Evolutionary conservation across 2,888 invertebrate species (phyloP).

Genomic region (Odontocerum albicorne): DNA sequence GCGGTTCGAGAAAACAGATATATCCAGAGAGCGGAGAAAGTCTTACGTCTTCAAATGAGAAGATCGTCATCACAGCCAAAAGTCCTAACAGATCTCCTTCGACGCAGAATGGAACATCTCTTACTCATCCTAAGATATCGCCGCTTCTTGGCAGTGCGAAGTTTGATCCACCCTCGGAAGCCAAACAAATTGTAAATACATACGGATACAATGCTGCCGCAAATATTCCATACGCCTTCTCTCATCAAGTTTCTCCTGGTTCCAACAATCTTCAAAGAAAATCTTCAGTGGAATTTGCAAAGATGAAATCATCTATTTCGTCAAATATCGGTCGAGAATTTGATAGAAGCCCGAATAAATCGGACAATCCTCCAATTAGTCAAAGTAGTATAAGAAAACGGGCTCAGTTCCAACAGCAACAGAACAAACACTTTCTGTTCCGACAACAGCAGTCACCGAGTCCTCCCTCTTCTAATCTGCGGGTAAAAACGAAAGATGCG

Average conservation of each 20-base stretch:
- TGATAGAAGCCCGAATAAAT: background rate
- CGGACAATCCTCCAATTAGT: slow-evolving; percentile 34
- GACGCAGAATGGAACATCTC: slow-evolving; percentile 37
- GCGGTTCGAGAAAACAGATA: slow-evolving; percentile 48
- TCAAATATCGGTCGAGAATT: slow-evolving; percentile 14
- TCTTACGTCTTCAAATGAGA: slow-evolving; percentile 45
- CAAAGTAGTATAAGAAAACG: slow-evolving; percentile 44
- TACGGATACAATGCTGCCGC: slow-evolving; percentile 54
- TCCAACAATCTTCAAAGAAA: slow-evolving; percentile 3
- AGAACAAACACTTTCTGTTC: slow-evolving; percentile 31
- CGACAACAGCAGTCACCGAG: slow-evolving; percentile 34
- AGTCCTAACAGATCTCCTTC: slow-evolving; percentile 51
- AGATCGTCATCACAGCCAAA: slow-evolving; percentile 43
- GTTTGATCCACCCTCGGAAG: slow-evolving; percentile 49
- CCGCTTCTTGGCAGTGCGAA: slow-evolving; percentile 45
- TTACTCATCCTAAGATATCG: slow-evolving; percentile 53
- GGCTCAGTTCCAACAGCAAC: slow-evolving; percentile 39
- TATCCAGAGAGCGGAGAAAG: slow-evolving; percentile 49
- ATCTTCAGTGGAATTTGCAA: slow-evolving; percentile 12
- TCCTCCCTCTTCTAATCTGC: slow-evolving; percentile 36
- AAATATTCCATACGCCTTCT: slow-evolving; percentile 55
- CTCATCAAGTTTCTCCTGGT: slow-evolving; percentile 43
- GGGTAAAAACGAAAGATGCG: slow-evolving; percentile 31
- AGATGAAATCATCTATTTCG: slow-evolving; percentile 38
- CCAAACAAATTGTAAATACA: slow-evolving; percentile 40